Base-by-base conservation (phyloP, 2,797 vertebrate species). In the Propithecus perrieri region DNA sequence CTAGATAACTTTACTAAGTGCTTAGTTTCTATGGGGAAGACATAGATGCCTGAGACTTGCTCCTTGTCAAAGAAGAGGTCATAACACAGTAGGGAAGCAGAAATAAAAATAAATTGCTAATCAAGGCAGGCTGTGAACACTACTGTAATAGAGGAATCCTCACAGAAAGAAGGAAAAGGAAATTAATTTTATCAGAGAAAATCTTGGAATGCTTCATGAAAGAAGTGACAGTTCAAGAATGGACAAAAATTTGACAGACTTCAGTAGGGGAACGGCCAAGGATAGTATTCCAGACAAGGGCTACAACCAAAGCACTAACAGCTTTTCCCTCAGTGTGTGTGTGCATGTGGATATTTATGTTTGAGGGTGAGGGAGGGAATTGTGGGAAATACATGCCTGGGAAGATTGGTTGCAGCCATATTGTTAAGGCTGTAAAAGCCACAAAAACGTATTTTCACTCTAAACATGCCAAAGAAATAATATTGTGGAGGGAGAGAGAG, bases 21-120 rank as follows among this genome's bases (percentile, higher is more conserved):
- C 15, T 59, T 74, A n/a, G 18, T 80, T 94, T 88, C 89, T 86
- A 0, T 74, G 33, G 28, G 15, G 26, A 43, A 92, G 38, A 63
- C 48, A 22, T 15, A 63, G 63, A 92, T 78, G 65, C 61, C 79
- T 84, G 65, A 71, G 30, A 86, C 79, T 55, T 94, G 50, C 24
- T 84, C 57, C 33, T 95, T 87, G 41, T 89, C 71, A 10, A 80
- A 33, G 38, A 69, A 61, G 76, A 81, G 4, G n/a, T 91, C 63
- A 48, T 5, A 78, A 84, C 46, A 41, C 14, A 72, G 1, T 30
- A 83, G 41, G 14, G 15, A 89, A 87, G 69, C 53, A 95, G 15
- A 96, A 96, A 65, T 79, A 81, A 95, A 90, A 93, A 67, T 76
- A 89, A 69, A 28, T 63, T 55, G 18, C 43, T 74, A 85, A 93